Percentiles rank a stretch among this genome's conserved stretches.
phyloP scores from a whole-genome alignment of 2,113 vertebrate genomes.

The Rhodinocichla rosea region DNA sequence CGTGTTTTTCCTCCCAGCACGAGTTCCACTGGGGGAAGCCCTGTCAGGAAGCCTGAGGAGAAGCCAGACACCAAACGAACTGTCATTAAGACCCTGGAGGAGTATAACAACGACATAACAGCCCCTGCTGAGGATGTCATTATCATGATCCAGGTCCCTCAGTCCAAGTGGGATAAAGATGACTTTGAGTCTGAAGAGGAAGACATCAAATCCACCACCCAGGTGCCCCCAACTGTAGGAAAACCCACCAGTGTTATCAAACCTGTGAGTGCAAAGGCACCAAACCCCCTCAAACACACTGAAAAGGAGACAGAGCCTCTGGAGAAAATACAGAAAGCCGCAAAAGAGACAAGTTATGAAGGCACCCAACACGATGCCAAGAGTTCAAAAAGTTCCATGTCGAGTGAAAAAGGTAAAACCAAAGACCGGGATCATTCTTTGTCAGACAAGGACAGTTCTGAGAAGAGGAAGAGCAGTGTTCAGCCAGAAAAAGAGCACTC shows the following conservation, averaged over 20 bases:
- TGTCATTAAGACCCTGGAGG: slow-evolving; percentile 84
- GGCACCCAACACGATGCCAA: slow-evolving; percentile 68
- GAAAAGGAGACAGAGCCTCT: slow-evolving; percentile 71
- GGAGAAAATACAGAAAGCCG: slow-evolving; percentile 68
- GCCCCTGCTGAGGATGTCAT: slow-evolving; percentile 83
- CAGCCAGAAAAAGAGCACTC: slow-evolving; percentile 73
- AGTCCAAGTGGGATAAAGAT: slow-evolving; percentile 87
- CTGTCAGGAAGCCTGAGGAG: slow-evolving; percentile 79
- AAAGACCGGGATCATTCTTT: slow-evolving; percentile 75
- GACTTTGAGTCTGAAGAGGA: slow-evolving; percentile 87
- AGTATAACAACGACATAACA: slow-evolving; percentile 81
- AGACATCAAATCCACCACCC: slow-evolving; percentile 73
- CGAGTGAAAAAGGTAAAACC: slow-evolving; percentile 67
- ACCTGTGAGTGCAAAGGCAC: slow-evolving; percentile 61
- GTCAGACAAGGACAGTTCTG: slow-evolving; percentile 65
- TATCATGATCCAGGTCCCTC: slow-evolving; percentile 86
- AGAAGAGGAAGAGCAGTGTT: slow-evolving; percentile 65
- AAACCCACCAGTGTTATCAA: slow-evolving; percentile 72
- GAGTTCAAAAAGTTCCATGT: slow-evolving; percentile 53
- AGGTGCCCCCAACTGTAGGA: slow-evolving; percentile 36
- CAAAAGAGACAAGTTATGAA: slow-evolving; percentile 67
- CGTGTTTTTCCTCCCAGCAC: slow-evolving; percentile 60
- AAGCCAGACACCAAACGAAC: slow-evolving; percentile 79
- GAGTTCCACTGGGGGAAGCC: slow-evolving; percentile 84
- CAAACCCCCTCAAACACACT: slow-evolving; percentile 53